A percentile compares a stretch with the other conserved stretches of the same genome.
Evolutionary conservation across 2,113 vertebrate genomes (phyloP).

Genomic region (Clarias magur): DNA sequence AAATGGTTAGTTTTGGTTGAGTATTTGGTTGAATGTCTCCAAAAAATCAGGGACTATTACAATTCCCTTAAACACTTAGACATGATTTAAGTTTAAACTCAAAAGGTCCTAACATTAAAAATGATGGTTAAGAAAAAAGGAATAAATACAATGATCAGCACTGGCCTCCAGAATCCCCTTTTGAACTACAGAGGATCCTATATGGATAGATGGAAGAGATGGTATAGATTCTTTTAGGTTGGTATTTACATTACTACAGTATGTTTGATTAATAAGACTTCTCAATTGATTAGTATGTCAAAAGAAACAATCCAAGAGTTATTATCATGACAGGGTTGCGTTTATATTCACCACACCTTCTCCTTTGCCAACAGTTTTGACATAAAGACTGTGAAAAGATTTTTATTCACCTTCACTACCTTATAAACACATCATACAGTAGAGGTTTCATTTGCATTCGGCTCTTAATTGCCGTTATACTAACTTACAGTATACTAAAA

Average conservation of each 20-base stretch:
- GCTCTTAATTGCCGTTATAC: neutral
- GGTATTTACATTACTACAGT: neutral
- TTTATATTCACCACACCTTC: neutral
- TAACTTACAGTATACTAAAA: neutral
- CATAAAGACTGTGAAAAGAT: neutral
- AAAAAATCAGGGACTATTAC: neutral
- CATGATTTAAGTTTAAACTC: neutral
- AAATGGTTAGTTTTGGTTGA: neutral
- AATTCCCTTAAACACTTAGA: neutral
- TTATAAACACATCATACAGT: neutral
- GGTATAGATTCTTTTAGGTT: too few relatives aligned
- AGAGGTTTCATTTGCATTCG: neutral
- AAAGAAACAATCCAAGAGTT: neutral
- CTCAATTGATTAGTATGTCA: neutral
- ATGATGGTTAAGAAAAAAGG: too few relatives aligned
- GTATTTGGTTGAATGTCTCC: too few relatives aligned
- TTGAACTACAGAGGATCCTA: too few relatives aligned
- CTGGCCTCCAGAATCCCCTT: too few relatives aligned
- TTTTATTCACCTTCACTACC: neutral
- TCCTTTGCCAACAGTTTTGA: neutral
- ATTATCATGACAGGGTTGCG: neutral
- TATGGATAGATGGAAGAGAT: too few relatives aligned
- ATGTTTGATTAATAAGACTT: neutral
- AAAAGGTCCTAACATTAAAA: neutral
- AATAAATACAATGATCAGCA: too few relatives aligned